These are phyloP conservation scores for Tipula lateralis DNA, from an alignment of 2,888 invertebrate genomes.

Conservation along the genomic window DNA sequence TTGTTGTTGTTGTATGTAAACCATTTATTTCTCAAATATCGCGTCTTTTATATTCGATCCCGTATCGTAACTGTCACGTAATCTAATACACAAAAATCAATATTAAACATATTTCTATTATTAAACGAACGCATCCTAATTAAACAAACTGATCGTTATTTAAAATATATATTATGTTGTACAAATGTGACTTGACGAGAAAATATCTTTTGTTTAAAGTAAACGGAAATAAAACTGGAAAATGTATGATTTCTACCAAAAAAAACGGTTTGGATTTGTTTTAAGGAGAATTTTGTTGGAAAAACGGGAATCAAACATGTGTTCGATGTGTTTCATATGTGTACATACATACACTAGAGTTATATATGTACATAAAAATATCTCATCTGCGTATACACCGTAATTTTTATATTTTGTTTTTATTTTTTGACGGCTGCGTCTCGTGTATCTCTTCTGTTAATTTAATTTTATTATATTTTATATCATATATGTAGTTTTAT, in stretches of 20 bases:
- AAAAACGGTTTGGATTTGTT: not conserved
- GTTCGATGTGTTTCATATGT: not conserved
- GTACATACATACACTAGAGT: not conserved
- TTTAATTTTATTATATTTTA: not conserved
- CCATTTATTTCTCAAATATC: not conserved
- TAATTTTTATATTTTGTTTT: not conserved
- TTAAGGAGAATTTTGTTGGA: not conserved
- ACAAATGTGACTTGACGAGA: not conserved
- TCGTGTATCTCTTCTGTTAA: constrained; percentile 24
- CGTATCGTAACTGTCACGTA: not conserved
- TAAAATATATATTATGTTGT: not conserved
- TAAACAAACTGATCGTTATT: not conserved
- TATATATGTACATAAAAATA: not conserved
- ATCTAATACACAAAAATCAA: constrained; percentile 26
- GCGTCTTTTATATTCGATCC: not conserved
- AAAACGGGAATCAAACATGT: constrained; percentile 24
- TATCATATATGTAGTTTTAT: not conserved
- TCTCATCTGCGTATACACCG: not conserved
- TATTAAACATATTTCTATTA: not conserved
- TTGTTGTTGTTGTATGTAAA: no score
- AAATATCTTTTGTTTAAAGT: not conserved
- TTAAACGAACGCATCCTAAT: constrained; percentile 27
- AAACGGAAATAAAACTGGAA: not conserved
- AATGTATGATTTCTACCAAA: not conserved
- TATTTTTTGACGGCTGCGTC: constrained; percentile 15